These are phyloP conservation scores for Icerya purchasi DNA, from an alignment of 2,888 invertebrate genomes.

Conservation along the genomic window DNA sequence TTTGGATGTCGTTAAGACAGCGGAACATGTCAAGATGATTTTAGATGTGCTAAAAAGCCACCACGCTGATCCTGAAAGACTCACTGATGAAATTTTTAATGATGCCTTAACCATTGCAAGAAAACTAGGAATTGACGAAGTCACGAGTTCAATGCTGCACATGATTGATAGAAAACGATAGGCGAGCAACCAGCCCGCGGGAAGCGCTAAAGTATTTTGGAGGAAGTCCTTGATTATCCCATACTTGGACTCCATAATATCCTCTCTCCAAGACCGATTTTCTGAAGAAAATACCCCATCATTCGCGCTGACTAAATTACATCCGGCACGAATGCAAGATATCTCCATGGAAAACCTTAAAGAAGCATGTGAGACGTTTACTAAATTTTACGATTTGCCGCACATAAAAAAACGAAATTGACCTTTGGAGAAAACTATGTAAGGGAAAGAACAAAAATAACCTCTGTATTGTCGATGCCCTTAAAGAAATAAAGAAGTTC, in stretches of 20 bases:
- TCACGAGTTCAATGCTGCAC: too few relatives aligned
- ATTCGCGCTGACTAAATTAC: too few relatives aligned
- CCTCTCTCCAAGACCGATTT: too few relatives aligned
- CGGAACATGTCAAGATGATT: background rate
- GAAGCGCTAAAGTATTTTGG: too few relatives aligned
- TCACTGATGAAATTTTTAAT: background rate
- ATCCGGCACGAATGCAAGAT: background rate
- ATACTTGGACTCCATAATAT: background rate
- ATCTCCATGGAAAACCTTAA: background rate
- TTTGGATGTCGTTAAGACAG: slow-evolving; percentile 1
- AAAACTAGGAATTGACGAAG: too few relatives aligned
- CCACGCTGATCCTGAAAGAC: too few relatives aligned
- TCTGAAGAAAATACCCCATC: background rate
- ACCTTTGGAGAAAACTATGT: background rate
- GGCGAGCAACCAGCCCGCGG: too few relatives aligned
- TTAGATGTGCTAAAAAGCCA: background rate
- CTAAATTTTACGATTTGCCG: background rate
- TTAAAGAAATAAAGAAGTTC: slow-evolving; percentile 2
- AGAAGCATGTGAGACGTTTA: too few relatives aligned
- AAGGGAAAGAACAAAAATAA: background rate
- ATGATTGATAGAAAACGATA: too few relatives aligned
- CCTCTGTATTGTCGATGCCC: too few relatives aligned
- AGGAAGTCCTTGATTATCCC: background rate
- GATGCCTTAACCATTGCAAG: too few relatives aligned
- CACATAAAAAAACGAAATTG: background rate